Evolutionary conservation across 1,140 invertebrate species (phyloP), one percentile per base, ranked within the genome.

Genomic region (Glomeris maerens): DNA sequence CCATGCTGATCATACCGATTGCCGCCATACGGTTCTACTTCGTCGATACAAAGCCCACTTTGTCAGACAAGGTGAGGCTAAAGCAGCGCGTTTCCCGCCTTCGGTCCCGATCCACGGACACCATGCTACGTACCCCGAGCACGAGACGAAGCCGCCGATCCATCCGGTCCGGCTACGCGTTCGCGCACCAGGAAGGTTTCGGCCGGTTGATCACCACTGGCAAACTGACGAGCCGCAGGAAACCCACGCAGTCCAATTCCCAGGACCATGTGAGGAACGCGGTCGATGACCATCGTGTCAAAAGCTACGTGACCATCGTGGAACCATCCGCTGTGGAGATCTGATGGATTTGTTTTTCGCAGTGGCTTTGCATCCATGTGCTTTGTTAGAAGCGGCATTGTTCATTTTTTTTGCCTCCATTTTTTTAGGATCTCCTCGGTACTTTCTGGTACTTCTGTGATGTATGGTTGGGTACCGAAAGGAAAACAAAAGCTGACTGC

Each of bases 151-250:
- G 81, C 42, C 74, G 90, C 23, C 79, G 89, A 46, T 95, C 90
- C 2, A 76, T 97, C 38, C 80, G 94, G 14, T 96, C 91, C 0
- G 94, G 94, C 29, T 99, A 99, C 67, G 95, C 95, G 1, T 99
- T 98, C 72, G 90, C 95, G 27, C 95, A 98, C 71, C 76, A 80
- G 60, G 88, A 95, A 74, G 93, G 95, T 58, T 98, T 98, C 71
- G 95, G 94, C 31, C 77, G 91, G 5, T 79, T 98, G 22, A 98
- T 98, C 61, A 97, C 92, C 3, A 95, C 89, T 29, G 95, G 95
- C 31, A 94, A 94, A 68, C 93, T 97, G 59, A 96, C 97, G 89
- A 77, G 83, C 5, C 44, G 45, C 29, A 21, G 49, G 39, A 50
- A 50, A 23, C 3, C 47, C 29, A 7, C 47, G 2, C 17, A 40